These are phyloP conservation scores for Caenorhabditis sp. DNA, from an alignment of 2,888 invertebrate genomes.

Conservation along the genomic window DNA sequence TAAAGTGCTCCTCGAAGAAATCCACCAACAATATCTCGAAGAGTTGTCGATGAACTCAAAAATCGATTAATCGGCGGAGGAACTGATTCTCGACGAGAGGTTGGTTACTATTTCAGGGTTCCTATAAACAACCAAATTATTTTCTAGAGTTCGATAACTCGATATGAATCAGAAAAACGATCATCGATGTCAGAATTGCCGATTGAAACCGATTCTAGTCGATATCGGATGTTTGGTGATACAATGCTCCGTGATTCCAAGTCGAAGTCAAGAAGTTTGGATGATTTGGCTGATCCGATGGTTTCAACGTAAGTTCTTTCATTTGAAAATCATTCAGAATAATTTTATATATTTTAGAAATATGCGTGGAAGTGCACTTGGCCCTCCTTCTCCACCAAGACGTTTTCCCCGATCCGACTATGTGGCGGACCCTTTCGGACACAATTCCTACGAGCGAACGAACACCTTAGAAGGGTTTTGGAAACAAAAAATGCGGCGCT, in stretches of 20 bases:
- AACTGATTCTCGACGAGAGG: background rate
- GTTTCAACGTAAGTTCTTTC: constrained; percentile 43
- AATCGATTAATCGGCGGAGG: constrained; percentile 76
- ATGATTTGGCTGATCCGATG: constrained; percentile 47
- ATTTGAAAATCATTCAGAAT: background rate
- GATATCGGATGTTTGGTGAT: constrained; percentile 58
- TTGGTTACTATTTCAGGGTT: no score
- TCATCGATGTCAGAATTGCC: constrained; percentile 46
- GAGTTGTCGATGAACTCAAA: constrained; percentile 78
- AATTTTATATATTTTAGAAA: constrained; percentile 18
- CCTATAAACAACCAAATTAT: no score
- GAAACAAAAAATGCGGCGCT: constrained; percentile 50
- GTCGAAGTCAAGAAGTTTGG: constrained; percentile 47
- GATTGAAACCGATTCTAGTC: constrained; percentile 19
- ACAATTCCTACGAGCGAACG: constrained; percentile 53
- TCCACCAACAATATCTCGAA: constrained; percentile 33
- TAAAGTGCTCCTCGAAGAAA: constrained; percentile 16
- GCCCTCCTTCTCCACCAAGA: constrained; percentile 24
- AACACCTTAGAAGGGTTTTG: constrained; percentile 59
- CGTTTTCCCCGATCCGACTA: constrained; percentile 46
- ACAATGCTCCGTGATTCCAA: constrained; percentile 45
- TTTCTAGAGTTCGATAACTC: constrained; percentile 28
- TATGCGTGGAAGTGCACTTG: constrained; percentile 25
- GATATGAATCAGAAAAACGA: constrained; percentile 37
- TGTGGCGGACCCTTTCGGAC: constrained; percentile 58